Conservation (phyloP, 1,140 invertebrate species). For the Arion vulgaris region DNA sequence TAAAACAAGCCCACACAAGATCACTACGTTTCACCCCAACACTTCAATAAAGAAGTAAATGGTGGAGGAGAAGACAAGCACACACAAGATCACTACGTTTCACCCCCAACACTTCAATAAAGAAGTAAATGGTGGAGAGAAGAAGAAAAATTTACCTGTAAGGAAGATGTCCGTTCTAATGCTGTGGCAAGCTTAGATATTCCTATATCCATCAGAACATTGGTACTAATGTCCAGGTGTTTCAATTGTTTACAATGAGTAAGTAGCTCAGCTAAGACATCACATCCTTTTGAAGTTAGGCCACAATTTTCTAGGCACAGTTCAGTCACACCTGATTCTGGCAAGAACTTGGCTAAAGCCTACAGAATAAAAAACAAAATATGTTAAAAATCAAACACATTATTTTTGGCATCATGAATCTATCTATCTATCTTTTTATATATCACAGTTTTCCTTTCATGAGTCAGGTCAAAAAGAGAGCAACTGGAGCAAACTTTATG, state of each 20-base stretch:
- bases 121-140: no score
- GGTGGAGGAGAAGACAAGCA: no score
- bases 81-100: no score
- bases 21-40: no score
- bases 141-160: constrained; percentile 42
- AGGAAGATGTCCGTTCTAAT: constrained; percentile 61
- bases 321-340: constrained; percentile 56
- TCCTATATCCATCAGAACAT: constrained; percentile 64
- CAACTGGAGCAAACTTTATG: no score
- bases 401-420: no score
- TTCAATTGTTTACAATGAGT: constrained; percentile 60
- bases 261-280: constrained; percentile 59
- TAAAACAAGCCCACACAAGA: no score
- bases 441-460: no score
- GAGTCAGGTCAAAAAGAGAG: no score
- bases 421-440: background rate
- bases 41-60: no score
- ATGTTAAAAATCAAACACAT: background rate
- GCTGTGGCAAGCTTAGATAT: constrained; percentile 59
- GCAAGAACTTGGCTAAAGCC: constrained; percentile 59
- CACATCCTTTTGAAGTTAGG: constrained; percentile 58
- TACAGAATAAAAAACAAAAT: constrained; percentile 40
- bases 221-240: constrained; percentile 66
- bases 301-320: constrained; percentile 69
- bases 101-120: no score